A percentile compares a stretch with the other conserved stretches of the same genome.
Evolutionary conservation across 2,797 vertebrate genomes (phyloP).

Genomic region (Dendrocincla fuliginosa): DNA sequence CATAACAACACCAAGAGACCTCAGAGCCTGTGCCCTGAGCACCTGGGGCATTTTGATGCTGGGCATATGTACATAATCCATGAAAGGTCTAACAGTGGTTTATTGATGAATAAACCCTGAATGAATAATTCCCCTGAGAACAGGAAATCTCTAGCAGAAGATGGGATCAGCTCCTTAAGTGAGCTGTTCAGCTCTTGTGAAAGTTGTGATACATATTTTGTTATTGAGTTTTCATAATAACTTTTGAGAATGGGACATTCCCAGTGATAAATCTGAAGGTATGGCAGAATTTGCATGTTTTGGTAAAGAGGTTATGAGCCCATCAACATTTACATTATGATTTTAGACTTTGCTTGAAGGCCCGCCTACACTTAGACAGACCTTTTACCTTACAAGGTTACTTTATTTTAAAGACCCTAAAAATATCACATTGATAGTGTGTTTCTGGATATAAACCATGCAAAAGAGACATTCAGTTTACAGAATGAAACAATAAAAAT

Average conservation of each 20-base stretch:
- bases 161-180: not conserved
- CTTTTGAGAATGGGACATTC: not conserved
- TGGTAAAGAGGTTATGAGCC: not conserved
- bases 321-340: not conserved
- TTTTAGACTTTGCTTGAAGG: not conserved
- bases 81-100: not conserved
- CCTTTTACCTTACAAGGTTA: not conserved
- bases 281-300: not conserved
- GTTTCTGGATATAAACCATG: slow-evolving; percentile 3
- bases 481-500: not conserved
- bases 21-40: not conserved
- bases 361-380: not conserved
- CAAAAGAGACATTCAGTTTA: slow-evolving; percentile 10
- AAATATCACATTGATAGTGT: not conserved
- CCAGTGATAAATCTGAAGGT: not conserved
- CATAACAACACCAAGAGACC: not conserved
- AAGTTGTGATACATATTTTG: not conserved
- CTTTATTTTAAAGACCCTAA: not conserved
- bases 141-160: not conserved
- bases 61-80: not conserved
- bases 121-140: not conserved
- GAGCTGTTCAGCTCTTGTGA: not conserved
- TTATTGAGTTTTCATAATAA: not conserved
- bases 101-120: not conserved
- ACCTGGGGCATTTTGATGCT: not conserved